Percentiles rank a stretch among this genome's conserved stretches.
Evolutionary conservation across 2,113 vertebrate genomes (phyloP).

Genomic region (Toxostoma redivivum): DNA sequence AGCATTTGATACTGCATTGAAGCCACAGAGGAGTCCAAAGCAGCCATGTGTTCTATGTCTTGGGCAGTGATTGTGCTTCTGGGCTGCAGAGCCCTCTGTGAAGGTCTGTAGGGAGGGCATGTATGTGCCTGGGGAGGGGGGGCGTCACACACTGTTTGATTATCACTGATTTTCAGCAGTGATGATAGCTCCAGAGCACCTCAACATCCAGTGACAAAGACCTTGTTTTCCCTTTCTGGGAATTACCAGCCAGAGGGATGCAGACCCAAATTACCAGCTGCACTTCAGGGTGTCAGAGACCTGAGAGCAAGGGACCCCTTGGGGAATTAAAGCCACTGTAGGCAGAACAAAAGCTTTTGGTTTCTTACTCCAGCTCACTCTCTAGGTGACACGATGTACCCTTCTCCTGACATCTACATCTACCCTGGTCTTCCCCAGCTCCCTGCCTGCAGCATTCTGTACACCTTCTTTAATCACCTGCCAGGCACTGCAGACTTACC

Average conservation of each 20-base stretch:
- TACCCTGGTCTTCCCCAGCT: background rate
- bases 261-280: background rate
- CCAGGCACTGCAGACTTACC: background rate
- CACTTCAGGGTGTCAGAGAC: background rate
- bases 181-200: background rate
- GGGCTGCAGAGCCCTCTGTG: background rate
- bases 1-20: background rate
- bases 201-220: background rate
- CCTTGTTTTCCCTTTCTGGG: background rate
- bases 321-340: background rate
- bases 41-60: fast-evolving
- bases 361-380: background rate
- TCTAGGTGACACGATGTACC: fast-evolving
- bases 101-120: background rate
- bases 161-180: background rate
- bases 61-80: background rate
- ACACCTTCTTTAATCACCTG: background rate
- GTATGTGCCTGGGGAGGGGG: fast-evolving
- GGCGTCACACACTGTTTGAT: background rate
- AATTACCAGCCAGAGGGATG: background rate
- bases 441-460: fast-evolving
- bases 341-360: background rate
- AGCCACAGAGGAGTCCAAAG: background rate
- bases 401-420: background rate
- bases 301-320: background rate